phyloP scores from a whole-genome alignment of 2,113 vertebrate genomes.

The Gopherus evgoodei region DNA sequence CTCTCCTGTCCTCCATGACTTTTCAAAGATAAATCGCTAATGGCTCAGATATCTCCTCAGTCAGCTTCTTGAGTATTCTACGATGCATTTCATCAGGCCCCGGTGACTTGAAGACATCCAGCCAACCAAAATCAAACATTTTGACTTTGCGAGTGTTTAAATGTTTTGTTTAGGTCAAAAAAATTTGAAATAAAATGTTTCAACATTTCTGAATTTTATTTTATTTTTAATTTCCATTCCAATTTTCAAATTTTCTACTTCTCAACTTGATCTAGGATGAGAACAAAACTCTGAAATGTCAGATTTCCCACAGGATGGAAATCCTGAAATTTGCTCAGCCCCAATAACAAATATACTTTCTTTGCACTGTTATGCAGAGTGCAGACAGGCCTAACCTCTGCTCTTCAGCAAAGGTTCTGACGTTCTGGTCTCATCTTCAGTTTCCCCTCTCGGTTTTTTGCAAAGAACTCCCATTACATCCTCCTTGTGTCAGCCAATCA shows the following conservation, averaged over 20 bases:
- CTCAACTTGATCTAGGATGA: background rate
- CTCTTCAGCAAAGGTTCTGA: background rate
- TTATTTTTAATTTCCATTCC: background rate
- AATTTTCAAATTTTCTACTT: background rate
- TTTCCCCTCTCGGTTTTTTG: background rate
- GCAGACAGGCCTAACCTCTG: background rate
- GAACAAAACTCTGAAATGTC: no score
- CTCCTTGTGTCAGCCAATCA: background rate
- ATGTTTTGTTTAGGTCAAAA: background rate
- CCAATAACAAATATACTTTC: background rate
- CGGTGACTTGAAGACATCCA: no score
- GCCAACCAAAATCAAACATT: no score
- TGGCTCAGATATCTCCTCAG: no score
- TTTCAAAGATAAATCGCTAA: no score
- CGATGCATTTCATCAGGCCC: no score
- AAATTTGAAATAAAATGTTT: background rate
- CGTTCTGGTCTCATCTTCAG: background rate
- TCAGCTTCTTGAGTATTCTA: no score
- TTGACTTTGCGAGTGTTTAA: background rate
- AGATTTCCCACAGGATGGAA: background rate
- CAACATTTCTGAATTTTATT: background rate
- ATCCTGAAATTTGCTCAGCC: background rate
- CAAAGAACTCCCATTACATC: background rate
- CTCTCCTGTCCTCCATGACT: no score
- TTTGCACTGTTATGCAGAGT: background rate